A percentile compares a stretch with the other conserved stretches of the same genome.
These are phyloP conservation scores for Procambarus virginalis DNA, from an alignment of 1,140 invertebrate genomes.

Conservation along the genomic window DNA sequence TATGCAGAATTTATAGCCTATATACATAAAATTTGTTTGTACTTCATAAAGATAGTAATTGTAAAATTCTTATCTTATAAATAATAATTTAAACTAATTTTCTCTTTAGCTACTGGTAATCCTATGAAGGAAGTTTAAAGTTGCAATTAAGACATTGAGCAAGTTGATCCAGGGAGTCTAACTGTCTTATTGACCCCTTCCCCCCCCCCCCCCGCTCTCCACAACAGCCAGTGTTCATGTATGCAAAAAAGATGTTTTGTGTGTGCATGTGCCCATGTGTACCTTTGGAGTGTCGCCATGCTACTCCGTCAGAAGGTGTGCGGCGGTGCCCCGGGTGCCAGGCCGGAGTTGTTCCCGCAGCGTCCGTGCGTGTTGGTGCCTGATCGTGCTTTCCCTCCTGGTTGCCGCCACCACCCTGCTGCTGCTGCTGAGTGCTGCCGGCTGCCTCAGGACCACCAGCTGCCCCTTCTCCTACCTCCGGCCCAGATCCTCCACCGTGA, in stretches of 20 bases:
- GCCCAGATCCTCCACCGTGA: conserved; percentile 61
- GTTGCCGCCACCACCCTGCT: conserved; percentile 7
- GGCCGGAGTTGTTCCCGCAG: conserved; percentile 31
- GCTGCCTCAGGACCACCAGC: conserved; percentile 42
- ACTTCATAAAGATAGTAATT: too few species aligned
- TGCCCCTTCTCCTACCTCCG: conserved; percentile 57
- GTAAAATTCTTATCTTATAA: too few species aligned
- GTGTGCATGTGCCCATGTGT: conserved; percentile 39
- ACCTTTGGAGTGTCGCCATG: conserved; percentile 70
- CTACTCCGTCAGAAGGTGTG: conserved; percentile 69
- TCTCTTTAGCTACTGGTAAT: neutral
- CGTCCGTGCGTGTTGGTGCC: conserved; percentile 32
- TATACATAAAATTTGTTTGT: too few species aligned
- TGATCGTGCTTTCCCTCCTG: conserved; percentile 44
- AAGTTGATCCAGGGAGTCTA: conserved; percentile 2
- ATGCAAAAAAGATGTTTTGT: neutral
- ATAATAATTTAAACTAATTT: too few species aligned
- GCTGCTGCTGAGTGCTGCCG: conserved; percentile 30
- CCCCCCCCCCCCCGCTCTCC: neutral
- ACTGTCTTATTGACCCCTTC: neutral
- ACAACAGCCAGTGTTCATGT: neutral
- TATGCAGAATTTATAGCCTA: too few species aligned
- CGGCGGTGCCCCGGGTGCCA: conserved; percentile 67
- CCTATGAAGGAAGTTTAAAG: neutral
- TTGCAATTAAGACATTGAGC: neutral